Evolutionary conservation across 2,888 invertebrate species (phyloP), one percentile per base, ranked within the genome.

Genomic region (Polylopha cassiicola): DNA sequence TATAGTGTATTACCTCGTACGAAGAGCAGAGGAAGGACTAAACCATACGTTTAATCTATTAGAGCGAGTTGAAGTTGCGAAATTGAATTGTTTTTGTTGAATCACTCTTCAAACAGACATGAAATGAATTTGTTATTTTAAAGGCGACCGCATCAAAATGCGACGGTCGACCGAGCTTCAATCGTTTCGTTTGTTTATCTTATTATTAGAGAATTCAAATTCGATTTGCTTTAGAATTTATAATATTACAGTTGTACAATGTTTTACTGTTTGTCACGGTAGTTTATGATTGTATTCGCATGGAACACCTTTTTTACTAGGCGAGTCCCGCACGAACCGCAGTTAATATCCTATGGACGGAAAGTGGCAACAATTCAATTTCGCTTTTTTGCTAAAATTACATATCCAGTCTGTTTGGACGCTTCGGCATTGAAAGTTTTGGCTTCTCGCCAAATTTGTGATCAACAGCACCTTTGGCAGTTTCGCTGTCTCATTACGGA

Each of bases 301-400:
- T 75, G 73, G 63, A 56, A 64, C 72, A 73, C 74, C 63, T 70
- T 65, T n/a, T 64, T 65, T 61, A 37, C 47, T 71, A 70, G 67
- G 63, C 63, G 52, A 50, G 52, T 53, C 59, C 57, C 78, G 81
- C 81, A 82, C 81, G 79, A 72, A 61, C 56, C 61, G 68, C 71
- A 65, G 69, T 60, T 63, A 75, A 73, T 72, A 67, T 79, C 79
- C 76, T 68, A 66, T 61, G 61, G 77, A 79, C 74, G 75, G 78
- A 78, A 71, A 68, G 70, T 69, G 74, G 73, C 73, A 79, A 82
- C 82, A 84, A 82, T 84, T 84, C 82, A 82, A 82, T 84, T 84
- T 82, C 82, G 82, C 81, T 81, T 82, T 75, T 77, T 81, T 73
- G 81, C 80, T 81, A 71, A 55, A 65, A 67, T 72, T 65, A 58